These are phyloP conservation scores for Haliclystus octoradiatus DNA, from an alignment of 30 jellyfish, hydroid and myxozoan genomes.

Conservation along the genomic window DNA sequence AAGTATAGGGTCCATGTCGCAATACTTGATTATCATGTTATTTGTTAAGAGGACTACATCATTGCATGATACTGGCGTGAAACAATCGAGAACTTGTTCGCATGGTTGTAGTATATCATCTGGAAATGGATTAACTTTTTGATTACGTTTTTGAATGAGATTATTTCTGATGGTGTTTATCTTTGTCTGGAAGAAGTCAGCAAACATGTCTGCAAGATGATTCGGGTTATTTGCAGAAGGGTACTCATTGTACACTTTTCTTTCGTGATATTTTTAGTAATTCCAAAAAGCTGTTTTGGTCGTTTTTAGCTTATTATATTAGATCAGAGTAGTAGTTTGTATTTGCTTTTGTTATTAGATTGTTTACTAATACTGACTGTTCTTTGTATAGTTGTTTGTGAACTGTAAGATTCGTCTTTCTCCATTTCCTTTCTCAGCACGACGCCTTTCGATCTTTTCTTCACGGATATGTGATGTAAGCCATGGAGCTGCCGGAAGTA, in stretches of 20 bases:
- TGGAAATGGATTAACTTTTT: too few species aligned
- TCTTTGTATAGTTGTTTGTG: too few species aligned
- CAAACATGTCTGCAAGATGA: constrained; percentile 14
- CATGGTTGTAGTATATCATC: too few species aligned
- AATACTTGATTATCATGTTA: too few species aligned
- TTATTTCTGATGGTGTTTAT: constrained; percentile 25
- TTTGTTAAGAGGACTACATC: too few species aligned
- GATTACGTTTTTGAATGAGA: constrained; percentile 10
- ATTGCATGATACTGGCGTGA: too few species aligned
- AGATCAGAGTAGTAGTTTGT: constrained; percentile 16
- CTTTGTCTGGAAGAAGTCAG: constrained; percentile 13
- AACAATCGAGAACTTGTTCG: too few species aligned
- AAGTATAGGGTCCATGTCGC: too few species aligned
- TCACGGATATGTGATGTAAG: neutral
- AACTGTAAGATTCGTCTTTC: constrained; percentile 2
- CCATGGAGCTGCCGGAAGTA: too few species aligned
- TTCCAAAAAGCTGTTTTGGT: too few species aligned
- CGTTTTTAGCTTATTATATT: constrained; percentile 18
- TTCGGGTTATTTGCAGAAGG: constrained; percentile 21
- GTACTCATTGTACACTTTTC: constrained; percentile 1
- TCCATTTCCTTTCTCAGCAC: constrained; percentile 7
- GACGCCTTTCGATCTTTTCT: neutral
- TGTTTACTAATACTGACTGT: too few species aligned
- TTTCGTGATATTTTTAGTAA: constrained; percentile 6
- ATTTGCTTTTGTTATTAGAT: too few species aligned